Evolutionary conservation across 92 coral and sea anemone genomes (phyloP), one percentile per base, ranked within the genome.

Genomic region (Hydrozoanthus gracilis): DNA sequence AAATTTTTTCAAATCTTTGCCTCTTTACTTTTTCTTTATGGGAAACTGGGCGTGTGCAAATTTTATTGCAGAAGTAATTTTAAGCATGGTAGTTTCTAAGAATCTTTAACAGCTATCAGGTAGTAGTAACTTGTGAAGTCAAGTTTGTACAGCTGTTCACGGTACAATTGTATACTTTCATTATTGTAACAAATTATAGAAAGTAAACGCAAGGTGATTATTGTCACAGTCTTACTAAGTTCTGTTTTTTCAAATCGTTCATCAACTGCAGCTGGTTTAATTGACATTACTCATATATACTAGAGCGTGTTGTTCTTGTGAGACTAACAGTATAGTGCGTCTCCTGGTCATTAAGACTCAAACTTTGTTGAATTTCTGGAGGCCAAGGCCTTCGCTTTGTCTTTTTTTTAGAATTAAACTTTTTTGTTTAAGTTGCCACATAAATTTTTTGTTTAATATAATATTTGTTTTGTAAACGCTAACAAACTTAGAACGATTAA

Each of bases 401-500:
- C 65, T 54, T 27, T 76, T 51, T 51, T 76, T 76, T 20, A 20
- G 48, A 76, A 52, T 51, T 4, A 12, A 52, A 27, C 61, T 52
- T 76, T 27, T 76, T 54, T 39, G 79, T 76, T 76, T 50, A 76
- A 76, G 48, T 80, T 47, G 17, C 14, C 48, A 8, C 58, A 4
- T n/a, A 17, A 16, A 60, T 7, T 47, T 46, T 62, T 66, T 20
- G 60, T 49, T 48, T 80, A 18, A 52, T 27, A 47, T 62, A 45
- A 65, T 47, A 47, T 51, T 80, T 80, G 48, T 80, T 80, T 80
- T 80, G 51, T 65, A 80, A 80, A 68, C 48, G 16, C 66, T 61
- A 64, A n/a, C 64, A 5, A 49, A 45, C 18, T 58, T 16, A 13
- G 61, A 79, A 62, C 3, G 17, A 65, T 52, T 76, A 0, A 67